Conservation (phyloP, 2,797 vertebrate species). For the Sternarchorhynchus goeldii region DNA sequence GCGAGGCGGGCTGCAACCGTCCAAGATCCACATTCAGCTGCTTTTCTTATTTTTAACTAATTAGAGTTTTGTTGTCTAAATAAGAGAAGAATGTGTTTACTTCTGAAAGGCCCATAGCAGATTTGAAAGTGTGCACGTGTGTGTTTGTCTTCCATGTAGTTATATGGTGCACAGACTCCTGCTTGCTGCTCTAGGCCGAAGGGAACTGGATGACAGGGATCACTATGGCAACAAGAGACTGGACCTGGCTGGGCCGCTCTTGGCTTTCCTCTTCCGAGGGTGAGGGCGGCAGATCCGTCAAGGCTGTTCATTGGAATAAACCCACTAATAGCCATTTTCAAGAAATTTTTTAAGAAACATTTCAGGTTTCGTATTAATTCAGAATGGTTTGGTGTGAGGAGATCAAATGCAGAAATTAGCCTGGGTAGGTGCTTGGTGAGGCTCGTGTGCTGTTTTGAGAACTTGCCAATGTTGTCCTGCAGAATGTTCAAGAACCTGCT, state of each 20-base stretch:
- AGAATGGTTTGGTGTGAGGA: no score
- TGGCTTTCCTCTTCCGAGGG: constrained; percentile 97
- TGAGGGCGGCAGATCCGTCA: constrained; percentile 61
- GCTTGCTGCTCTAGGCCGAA: constrained; percentile 89
- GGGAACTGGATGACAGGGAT: constrained; percentile 97
- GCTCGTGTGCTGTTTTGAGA: background rate
- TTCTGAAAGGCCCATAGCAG: background rate
- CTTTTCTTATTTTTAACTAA: background rate
- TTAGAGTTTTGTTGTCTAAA: background rate
- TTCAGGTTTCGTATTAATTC: no score
- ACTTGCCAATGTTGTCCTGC: constrained; percentile 40
- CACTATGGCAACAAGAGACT: constrained; percentile 98
- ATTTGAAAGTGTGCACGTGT: background rate
- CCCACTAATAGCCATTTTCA: no score
- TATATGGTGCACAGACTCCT: constrained; percentile 97
- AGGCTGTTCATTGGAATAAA: background rate
- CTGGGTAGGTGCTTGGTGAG: background rate
- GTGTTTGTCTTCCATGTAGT: constrained; percentile 66
- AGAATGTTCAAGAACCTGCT: constrained; percentile 99
- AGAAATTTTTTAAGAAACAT: no score
- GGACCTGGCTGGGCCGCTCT: constrained; percentile 91
- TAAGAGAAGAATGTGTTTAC: background rate
- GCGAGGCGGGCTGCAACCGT: constrained; percentile 32
- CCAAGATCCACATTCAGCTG: background rate
- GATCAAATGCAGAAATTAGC: no score